Base-by-base conservation (phyloP, 2,888 invertebrate genomes). In the Orthosia gothica region DNA sequence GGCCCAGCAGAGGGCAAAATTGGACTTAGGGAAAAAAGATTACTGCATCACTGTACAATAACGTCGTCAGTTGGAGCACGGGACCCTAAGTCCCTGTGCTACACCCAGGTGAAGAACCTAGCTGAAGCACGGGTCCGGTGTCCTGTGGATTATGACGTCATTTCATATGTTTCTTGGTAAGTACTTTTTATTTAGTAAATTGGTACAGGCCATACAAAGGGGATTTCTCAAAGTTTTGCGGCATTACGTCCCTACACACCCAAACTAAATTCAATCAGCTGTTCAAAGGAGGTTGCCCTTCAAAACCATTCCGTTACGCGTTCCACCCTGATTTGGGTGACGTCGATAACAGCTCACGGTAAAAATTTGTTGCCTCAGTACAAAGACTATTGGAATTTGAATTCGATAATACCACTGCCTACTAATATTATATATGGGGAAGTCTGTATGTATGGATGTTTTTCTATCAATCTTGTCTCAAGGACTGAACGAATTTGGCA, bases 261-360 rank as follows among this genome's bases (percentile, higher is more conserved):
- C 18, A 13, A 47, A 79, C 61, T 50, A 45, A 79, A 76, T 55
- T 50, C 59, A 62, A 79, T 71, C 79, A 76, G 75, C 75, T 71
- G 75, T 79, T 61, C 72, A 26, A 79, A 45, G 54, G 79, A 49
- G 49, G 61, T 55, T 55, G 49, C 61, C 79, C 72, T 62, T 76
- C 71, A 61, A 65, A 74, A 57, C 20, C 16, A 63, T 59, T 58
- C 12, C 18, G 52, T 49, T 40, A 50, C 74, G 71, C 50, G n/a
- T 70, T 47, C 45, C 76, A 54, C 71, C 71, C 79, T 45, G 20
- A 45, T 50, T 70, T 70, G 16, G 79, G 49, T 49, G 79, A 61
- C 49, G 40, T 61, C 23, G 32, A 61, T 54, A 15, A n/a, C 59
- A 40, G 50, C 20, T 18, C 26, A 16, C 26, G 5, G 18, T 18